These are phyloP conservation scores for Mythimna albipuncta DNA, from an alignment of 2,888 invertebrate genomes.

Conservation along the genomic window DNA sequence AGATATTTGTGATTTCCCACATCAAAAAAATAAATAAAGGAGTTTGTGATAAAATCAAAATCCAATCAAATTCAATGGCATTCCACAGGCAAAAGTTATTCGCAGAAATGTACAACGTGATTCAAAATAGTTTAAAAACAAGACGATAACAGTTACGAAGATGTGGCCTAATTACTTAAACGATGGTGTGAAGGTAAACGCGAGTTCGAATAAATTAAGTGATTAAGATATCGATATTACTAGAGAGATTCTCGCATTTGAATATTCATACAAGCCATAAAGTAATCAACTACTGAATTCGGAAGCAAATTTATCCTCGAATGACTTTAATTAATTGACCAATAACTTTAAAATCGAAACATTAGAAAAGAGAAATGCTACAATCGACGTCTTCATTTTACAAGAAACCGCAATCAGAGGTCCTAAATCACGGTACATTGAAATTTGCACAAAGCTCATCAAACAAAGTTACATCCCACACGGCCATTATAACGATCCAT, in stretches of 20 bases:
- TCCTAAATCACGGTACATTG: conserved; percentile 51
- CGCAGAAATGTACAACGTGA: not conserved
- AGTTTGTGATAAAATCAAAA: not conserved
- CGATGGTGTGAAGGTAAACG: conserved; percentile 13
- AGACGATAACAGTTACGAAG: not conserved
- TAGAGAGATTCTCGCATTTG: conserved; percentile 16
- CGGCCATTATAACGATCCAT: conserved; percentile 81
- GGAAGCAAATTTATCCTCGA: conserved; percentile 15
- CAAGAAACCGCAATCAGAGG: conserved; percentile 34
- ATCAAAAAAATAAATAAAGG: no score
- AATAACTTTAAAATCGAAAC: conserved; percentile 17
- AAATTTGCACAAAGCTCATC: conserved; percentile 66
- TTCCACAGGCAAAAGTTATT: not conserved
- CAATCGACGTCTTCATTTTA: conserved; percentile 27
- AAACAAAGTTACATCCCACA: conserved; percentile 72
- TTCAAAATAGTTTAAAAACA: conserved; percentile 7
- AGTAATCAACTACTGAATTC: conserved; percentile 31
- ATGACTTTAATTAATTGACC: conserved; percentile 1
- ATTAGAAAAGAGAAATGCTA: conserved; percentile 44
- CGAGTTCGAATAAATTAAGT: conserved; percentile 11
- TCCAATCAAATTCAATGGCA: conserved; percentile 13
- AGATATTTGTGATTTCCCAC: no score
- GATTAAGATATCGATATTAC: conserved; percentile 24
- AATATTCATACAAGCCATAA: conserved; percentile 34
- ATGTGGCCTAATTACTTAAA: conserved; percentile 13